Evolutionary conservation across 2,888 invertebrate genomes (phyloP), one percentile per base, ranked within the genome.

Genomic region (Hemistola chrysoprasaria): DNA sequence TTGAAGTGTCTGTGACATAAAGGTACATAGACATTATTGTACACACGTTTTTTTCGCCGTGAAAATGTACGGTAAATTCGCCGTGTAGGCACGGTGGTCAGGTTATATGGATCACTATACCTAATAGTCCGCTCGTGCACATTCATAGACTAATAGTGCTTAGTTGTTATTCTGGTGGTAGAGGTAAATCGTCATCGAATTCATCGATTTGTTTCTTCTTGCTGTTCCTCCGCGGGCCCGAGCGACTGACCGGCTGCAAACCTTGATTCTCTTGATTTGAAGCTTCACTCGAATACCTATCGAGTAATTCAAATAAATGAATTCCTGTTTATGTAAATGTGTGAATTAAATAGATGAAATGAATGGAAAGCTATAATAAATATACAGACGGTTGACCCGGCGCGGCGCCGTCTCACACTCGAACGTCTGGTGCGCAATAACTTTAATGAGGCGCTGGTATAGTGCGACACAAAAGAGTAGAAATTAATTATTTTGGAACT

Each of bases 131-230:
- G n/a, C n/a, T n/a, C n/a, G n/a, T n/a, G n/a, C n/a, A n/a, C n/a
- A n/a, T n/a, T n/a, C n/a, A n/a, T n/a, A n/a, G n/a, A n/a, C n/a
- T n/a, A n/a, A n/a, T 16, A 16, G 16, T 16, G 4, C 16, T 16
- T 16, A 16, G 16, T 16, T 3, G 3, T 24, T 65, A 88, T 48
- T 89, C 89, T 1, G 87, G 88, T 1, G 89, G 88, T 23, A 89
- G 55, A 6, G 89, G 89, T 27, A 89, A 58, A 27, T 89, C 88
- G n/a, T 85, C 85, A 1, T 84, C 85, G 34, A 72, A 77, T 22
- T 82, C 79, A 22, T 82, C 83, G 3, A 60, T 28, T 22, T 63
- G 55, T 53, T 76, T 84, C 66, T 76, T 81, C 45, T 64, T 74
- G 8, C 40, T 53, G 2, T 72, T 77, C 1, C 57, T 30, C 1